These are phyloP conservation scores for Apodemus agrarius DNA, from an alignment of 2,797 vertebrate genomes.

Conservation along the genomic window DNA sequence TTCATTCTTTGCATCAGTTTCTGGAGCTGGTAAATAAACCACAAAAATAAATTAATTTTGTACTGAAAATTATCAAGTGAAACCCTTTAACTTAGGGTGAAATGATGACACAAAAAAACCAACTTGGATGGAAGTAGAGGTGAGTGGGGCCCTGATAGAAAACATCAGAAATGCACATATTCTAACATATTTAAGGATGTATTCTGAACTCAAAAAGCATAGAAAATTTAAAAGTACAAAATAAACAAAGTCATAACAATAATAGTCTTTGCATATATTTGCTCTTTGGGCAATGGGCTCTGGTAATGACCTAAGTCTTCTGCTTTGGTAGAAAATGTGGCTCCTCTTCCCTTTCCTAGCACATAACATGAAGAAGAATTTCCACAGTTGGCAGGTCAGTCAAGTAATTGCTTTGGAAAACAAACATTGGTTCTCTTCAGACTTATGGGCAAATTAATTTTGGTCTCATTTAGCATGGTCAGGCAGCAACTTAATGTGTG, in stretches of 20 bases:
- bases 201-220: neutral
- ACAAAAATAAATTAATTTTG: neutral
- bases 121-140: neutral
- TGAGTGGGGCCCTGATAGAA: neutral
- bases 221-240: neutral
- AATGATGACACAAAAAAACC: neutral
- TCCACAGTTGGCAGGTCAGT: constrained; percentile 72
- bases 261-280: neutral
- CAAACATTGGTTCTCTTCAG: constrained; percentile 75
- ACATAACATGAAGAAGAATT: constrained; percentile 49
- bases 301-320: neutral
- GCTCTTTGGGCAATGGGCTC: neutral
- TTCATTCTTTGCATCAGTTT: neutral
- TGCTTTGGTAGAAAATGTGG: neutral
- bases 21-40: neutral
- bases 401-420: constrained; percentile 80
- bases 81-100: neutral
- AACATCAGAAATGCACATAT: neutral
- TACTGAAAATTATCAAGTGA: neutral
- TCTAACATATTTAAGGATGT: neutral
- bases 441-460: constrained; percentile 80
- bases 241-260: neutral
- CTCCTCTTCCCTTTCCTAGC: neutral
- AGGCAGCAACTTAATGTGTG: constrained; percentile 79
- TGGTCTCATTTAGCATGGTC: constrained; percentile 79